Evolutionary conservation across 2,113 vertebrate genomes (phyloP).

Genomic region (Centropus bengalensis): DNA sequence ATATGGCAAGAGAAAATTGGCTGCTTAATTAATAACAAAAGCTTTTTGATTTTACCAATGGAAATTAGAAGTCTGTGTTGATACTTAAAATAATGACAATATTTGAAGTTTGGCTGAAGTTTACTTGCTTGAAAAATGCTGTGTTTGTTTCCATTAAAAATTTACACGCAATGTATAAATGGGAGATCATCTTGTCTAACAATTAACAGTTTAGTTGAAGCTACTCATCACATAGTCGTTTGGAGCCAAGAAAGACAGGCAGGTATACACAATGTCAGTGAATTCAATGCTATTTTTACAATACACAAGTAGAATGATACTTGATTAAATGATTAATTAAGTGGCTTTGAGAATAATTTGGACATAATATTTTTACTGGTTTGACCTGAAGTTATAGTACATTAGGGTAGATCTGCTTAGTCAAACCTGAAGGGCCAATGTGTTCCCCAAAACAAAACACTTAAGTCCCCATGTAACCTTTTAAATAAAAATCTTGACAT

Average conservation of each 20-base stretch:
- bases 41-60: neutral
- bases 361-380: neutral
- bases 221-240: neutral
- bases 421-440: neutral
- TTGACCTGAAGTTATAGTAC: neutral
- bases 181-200: neutral
- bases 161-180: neutral
- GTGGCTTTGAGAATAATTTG: neutral
- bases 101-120: neutral
- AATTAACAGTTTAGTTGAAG: neutral
- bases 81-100: neutral
- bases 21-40: slow-evolving; percentile 32
- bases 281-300: neutral
- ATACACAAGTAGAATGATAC: neutral
- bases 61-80: neutral
- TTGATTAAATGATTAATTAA: neutral
- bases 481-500: neutral
- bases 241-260: neutral
- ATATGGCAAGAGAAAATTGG: slow-evolving; percentile 3
- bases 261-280: fast-evolving
- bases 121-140: neutral
- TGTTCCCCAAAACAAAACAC: neutral
- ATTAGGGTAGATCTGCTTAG: neutral
- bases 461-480: neutral
- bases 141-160: neutral